Evolutionary conservation across 2,797 vertebrate species (phyloP), one percentile per base, ranked within the genome.

Genomic region (Crenichthys baileyi): DNA sequence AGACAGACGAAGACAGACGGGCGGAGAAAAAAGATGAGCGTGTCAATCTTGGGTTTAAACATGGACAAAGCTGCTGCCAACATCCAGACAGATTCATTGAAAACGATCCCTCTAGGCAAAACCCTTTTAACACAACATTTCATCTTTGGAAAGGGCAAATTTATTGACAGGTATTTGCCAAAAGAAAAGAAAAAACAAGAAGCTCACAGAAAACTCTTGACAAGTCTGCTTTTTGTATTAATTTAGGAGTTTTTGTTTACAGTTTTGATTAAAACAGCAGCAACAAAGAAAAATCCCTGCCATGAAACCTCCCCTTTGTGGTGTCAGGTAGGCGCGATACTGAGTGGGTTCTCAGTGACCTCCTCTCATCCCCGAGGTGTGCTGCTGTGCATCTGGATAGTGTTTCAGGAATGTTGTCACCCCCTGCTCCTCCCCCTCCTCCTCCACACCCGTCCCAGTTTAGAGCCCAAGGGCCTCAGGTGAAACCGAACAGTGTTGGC

Each of bases 331-430:
- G 76, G 85, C 83, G 90, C 71, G 73, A 78, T 46, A 72, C 93
- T 93, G 87, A 75, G 89, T 83, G 79, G 86, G 92, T 92, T 94
- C 93, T 91, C 83, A 73, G 67, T 92, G 94, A 94, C 89, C 91
- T 89, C 89, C 88, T 92, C 92, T 94, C 93, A 92, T 94, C 92
- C 93, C 91, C 83, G 91, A 95, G 93, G 94, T 92, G 94, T 84
- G 92, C 94, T 92, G 92, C 90, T 95, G 93, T 94, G 94, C 94
- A 93, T 95, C 91, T 94, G 91, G 94, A 95, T 95, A 91, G 89
- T 94, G 93, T 95, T 95, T 95, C 94, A 93, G 91, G 93, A 95
- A 94, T 94, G 92, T 88, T 85, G 83, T 87, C 78, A 73, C 73
- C 81, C 87, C 81, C 61, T 39, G 13, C 61, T 36, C 61, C 61